phyloP scores from a whole-genome alignment of 2,797 vertebrate species.

The Chelon auratus region DNA sequence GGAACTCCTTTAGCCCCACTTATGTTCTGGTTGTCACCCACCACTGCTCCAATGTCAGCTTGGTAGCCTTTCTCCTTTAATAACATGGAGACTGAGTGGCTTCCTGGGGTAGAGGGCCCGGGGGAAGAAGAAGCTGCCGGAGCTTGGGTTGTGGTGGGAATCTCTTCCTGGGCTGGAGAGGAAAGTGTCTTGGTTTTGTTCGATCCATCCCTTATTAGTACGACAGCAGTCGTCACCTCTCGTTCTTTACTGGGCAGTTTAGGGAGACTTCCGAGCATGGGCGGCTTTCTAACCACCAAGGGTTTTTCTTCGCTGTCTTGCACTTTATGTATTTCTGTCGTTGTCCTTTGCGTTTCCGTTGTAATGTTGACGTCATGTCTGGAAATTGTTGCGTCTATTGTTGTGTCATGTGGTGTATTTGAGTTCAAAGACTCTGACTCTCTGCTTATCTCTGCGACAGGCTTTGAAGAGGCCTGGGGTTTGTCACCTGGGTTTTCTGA shows the following conservation, averaged over 20 bases:
- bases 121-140: conserved; percentile 56
- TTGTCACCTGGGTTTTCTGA: conserved; percentile 39
- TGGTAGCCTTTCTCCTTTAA: conserved; percentile 88
- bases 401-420: conserved; percentile 38
- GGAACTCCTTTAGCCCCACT: conserved; percentile 54
- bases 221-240: conserved; percentile 83
- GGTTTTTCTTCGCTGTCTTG: conserved; percentile 51
- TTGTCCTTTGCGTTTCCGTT: conserved; percentile 40
- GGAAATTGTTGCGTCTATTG: conserved; percentile 18
- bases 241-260: conserved; percentile 82
- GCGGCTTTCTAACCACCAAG: conserved; percentile 44
- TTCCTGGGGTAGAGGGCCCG: conserved; percentile 45
- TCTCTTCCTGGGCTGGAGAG: conserved; percentile 59
- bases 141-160: conserved; percentile 21
- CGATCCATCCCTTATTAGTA: conserved; percentile 79
- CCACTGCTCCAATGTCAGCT: conserved; percentile 85
- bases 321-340: conserved; percentile 43
- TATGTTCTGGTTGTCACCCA: conserved; percentile 69
- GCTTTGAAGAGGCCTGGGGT: conserved; percentile 36
- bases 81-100: conserved; percentile 86
- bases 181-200: conserved; percentile 59
- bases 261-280: conserved; percentile 74
- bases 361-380: conserved; percentile 34
- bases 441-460: conserved; percentile 26
- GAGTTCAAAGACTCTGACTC: conserved; percentile 34